A percentile compares a stretch with the other conserved stretches of the same genome.
Conservation (phyloP, 2,888 invertebrate genomes). For the Mimachlamys varia region DNA sequence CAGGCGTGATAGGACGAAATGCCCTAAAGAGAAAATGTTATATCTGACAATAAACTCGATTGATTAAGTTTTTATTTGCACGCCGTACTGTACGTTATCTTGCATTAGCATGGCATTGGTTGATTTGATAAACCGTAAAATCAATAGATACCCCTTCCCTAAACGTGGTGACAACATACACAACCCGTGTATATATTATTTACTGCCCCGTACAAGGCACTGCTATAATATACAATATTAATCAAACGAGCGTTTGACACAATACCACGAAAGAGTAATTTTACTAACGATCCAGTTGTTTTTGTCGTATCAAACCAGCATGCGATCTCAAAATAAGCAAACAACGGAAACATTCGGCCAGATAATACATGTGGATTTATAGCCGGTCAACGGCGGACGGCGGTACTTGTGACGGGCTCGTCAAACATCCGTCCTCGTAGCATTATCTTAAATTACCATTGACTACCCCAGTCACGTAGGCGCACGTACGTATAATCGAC, state of each 20-base stretch:
- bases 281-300: background rate
- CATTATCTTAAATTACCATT: slow-evolving; percentile 25
- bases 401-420: slow-evolving; percentile 12
- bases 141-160: slow-evolving; percentile 13
- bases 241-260: slow-evolving; percentile 16
- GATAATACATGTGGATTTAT: background rate
- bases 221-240: background rate
- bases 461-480: slow-evolving; percentile 31
- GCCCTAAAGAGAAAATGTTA: background rate
- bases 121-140: slow-evolving; percentile 21
- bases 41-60: background rate
- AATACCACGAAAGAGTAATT: background rate
- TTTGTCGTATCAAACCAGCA: slow-evolving; percentile 14
- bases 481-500: slow-evolving; percentile 7
- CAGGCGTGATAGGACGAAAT: background rate
- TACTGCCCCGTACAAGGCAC: background rate
- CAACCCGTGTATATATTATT: slow-evolving; percentile 27
- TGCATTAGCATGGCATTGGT: slow-evolving; percentile 1
- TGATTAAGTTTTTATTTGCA: slow-evolving; percentile 1
- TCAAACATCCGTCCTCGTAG: slow-evolving; percentile 24
- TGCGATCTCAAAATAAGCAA: slow-evolving; percentile 3
- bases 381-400: slow-evolving; percentile 25
- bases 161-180: slow-evolving; percentile 26
- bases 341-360: background rate
- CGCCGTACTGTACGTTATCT: background rate